Base-by-base conservation (phyloP, 2,797 vertebrate genomes). In the Siniperca obscura region DNA sequence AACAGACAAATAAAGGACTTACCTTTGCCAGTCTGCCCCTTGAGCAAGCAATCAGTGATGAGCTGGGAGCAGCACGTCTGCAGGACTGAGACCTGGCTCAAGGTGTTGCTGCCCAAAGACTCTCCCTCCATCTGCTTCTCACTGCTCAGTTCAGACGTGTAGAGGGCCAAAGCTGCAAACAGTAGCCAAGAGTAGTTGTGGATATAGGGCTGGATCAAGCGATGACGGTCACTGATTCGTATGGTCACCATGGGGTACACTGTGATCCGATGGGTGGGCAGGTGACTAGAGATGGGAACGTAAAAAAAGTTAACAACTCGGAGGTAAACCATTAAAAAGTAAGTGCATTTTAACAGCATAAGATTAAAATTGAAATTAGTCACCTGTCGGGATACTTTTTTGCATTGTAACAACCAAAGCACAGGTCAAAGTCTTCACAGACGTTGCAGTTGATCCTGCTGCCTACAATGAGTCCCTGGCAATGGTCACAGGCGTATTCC, bases 141-240 rank as follows among this genome's bases (percentile, higher is more conserved):
- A 0, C 93, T 95, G 81, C 95, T 95, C 91, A 99, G 89, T 64
- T 99, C 97, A 0, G 98, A 97, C 0, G 97, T 97, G 86, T 98
- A 98, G 73, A 99, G 97, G 5, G 97, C 96, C 91, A 99, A 84
- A 27, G 98, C 96, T 0, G 97, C 96, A 50, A 99, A 99, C 21
- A 99, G 92, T 62, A 99, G 95, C 98, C 98, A 99, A 73, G 98
- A 97, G 36, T 99, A 99, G 83, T 99, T 99, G 94, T 99, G 98
- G 84, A 99, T 96, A 55, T 99, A 99, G 0, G 98, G 98, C 87
- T 99, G 98, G 93, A 99, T 98, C 76, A 99, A 95, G 42, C 97
- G 95, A 92, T 99, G 98, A 0, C 96, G 96, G 92, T 99, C 98
- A 0, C 98, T 99, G 95, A 98, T 97, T 1, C 97, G 96, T 85